Conservation (phyloP, 1,140 invertebrate species). For the Nixonia krombeini region DNA sequence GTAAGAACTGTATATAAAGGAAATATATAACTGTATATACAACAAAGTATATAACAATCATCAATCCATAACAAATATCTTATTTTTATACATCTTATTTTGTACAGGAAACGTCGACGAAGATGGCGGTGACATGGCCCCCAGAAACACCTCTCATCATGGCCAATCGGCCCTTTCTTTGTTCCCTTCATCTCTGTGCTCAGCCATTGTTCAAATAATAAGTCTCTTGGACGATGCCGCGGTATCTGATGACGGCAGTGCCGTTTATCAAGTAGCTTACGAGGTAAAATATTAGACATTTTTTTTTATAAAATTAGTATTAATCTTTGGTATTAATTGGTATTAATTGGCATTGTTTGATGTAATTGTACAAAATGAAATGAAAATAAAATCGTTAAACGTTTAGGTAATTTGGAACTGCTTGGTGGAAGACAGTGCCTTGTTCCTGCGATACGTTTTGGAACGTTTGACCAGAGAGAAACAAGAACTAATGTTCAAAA, state of each 20-base stretch:
- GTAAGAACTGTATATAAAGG: no score
- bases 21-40: no score
- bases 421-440: conserved; percentile 96
- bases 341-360: no score
- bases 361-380: no score
- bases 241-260: conserved; percentile 92
- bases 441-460: conserved; percentile 96
- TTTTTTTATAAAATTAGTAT: conserved; percentile 6
- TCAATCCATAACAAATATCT: no score
- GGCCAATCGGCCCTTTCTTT: conserved; percentile 92
- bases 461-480: conserved; percentile 96
- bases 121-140: conserved; percentile 79
- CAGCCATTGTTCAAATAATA: conserved; percentile 95
- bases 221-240: conserved; percentile 96
- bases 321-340: no score
- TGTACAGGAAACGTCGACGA: conserved; percentile 74
- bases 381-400: no score
- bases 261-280: conserved; percentile 92
- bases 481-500: conserved; percentile 96
- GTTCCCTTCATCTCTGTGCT: conserved; percentile 97
- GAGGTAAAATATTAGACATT: conserved; percentile 73
- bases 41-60: no score
- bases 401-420: conserved; percentile 95
- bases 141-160: conserved; percentile 81
- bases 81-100: no score